Base-by-base conservation (phyloP, 2,113 vertebrate species). In the Alexandromys fortis region DNA sequence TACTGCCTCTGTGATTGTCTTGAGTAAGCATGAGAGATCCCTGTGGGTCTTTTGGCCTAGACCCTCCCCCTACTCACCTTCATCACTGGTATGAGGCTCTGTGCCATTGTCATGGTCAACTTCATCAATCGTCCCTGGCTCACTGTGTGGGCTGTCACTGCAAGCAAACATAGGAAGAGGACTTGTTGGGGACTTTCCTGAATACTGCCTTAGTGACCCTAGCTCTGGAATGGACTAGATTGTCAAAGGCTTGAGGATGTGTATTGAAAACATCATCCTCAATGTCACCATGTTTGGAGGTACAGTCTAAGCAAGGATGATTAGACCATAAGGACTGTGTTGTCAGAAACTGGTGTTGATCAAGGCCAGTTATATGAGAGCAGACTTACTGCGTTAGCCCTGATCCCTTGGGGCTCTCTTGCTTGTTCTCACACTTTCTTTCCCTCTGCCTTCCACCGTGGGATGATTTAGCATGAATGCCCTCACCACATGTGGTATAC, bases 121-220 rank as follows among this genome's bases (percentile, higher is more conserved):
- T 49, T 99, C 99, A 16, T 99, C 99, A 4, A 99, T 99, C 94
- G 99, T 99, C 92, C 99, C 99, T 2, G 99, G 99, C 98, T 99
- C 99, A 12, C 99, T 99, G 98, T 99, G 99, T 0, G 99, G 99
- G 97, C 99, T 99, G 98, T 99, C 99, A 67, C 99, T 99, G 98
- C 3, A 98, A 93, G 4, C n/a, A 94, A 96, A 97, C 79, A 96
- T 0, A 52, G 45, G 75, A 35, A 86, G 28, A 61, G 38, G 38
- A 55, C 16, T 61, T 19, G 1, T 2, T 38, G 55, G 42, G 22
- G 47, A 52, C 33, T 13, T 68, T 52, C 47, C 47, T 65, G 17
- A 47, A 61, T 47, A 42, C 14, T 72, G 38, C 10, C 73, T 78
- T 45, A 47, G 13, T 28, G 65, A 22, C 19, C 2, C 16, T 28